Evolutionary conservation across 2,797 vertebrate species (phyloP), one percentile per base, ranked within the genome.

Genomic region (Pitangus sulphuratus): DNA sequence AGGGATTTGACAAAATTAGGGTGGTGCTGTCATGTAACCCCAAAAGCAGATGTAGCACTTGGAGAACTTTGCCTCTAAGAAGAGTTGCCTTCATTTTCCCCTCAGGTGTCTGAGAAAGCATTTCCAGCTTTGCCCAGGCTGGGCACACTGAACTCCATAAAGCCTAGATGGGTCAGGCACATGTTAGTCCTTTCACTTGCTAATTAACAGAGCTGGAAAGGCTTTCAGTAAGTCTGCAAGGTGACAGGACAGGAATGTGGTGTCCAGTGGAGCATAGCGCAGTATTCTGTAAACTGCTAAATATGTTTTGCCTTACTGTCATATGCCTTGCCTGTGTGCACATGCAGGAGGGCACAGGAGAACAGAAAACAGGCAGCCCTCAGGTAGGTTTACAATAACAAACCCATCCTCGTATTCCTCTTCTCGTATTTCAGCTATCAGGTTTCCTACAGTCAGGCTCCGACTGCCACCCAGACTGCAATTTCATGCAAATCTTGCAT

Each of bases 401-500:
- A 90, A 57, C 21, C 3, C 8, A 40, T 31, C 61, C 54, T 65
- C 0, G 0, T 57, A 50, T 56, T 84, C 44, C 54, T 14, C 25
- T 78, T 86, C 40, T 64, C 70, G 48, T 26, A 71, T 61, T 62
- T 69, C 44, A 72, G 17, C 39, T 78, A 62, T 54, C n/a, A 56
- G 1, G 57, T 79, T 84, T 75, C 70, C 57, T 72, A 12, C n/a
- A 15, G 2, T 45, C 4, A 16, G 40, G 18, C 60, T 60, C 39
- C 87, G 58, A 61, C 25, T 89, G 74, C 42, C 2, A 2, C 19
- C 30, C 40, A 33, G 81, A 50, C 28, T 69, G 84, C 48, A 94
- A 96, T 92, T 80, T 70, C 53, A 84, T 61, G 21, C 24, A 54
- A 84, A 74, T 74, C 66, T 89, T 94, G 61, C 54, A 47, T 89